Conservation (phyloP, 2,888 invertebrate genomes). For the Aromia moschata region DNA sequence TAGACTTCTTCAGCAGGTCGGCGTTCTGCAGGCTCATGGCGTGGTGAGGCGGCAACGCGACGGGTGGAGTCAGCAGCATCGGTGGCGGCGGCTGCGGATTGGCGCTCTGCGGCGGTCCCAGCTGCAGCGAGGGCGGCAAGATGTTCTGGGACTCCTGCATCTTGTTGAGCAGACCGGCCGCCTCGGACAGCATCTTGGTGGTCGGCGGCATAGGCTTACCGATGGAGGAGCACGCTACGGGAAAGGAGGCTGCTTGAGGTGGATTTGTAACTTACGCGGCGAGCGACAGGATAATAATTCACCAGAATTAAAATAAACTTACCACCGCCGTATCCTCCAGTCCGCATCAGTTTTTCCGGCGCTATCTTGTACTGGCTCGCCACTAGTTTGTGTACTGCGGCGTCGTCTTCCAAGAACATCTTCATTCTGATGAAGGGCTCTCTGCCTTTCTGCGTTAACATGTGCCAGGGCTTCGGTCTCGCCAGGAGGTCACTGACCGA, state of each 20-base stretch:
- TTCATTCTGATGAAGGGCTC: constrained; percentile 98
- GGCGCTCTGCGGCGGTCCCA: constrained; percentile 61
- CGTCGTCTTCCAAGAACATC: constrained; percentile 96
- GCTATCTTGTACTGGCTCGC: constrained; percentile 98
- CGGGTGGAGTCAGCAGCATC: constrained; percentile 79
- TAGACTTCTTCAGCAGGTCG: constrained; percentile 67
- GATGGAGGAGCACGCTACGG: constrained; percentile 58
- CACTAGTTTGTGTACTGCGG: constrained; percentile 93
- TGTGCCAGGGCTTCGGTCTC: constrained; percentile 98
- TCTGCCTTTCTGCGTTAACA: constrained; percentile 96
- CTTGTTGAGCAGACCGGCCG: constrained; percentile 72
- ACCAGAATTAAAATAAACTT: constrained; percentile 64
- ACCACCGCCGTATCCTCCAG: constrained; percentile 91
- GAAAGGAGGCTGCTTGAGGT: constrained; percentile 48
- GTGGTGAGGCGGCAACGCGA: constrained; percentile 80
- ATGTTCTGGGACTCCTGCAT: constrained; percentile 75
- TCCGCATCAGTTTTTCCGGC: constrained; percentile 96
- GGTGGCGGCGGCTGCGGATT: constrained; percentile 64
- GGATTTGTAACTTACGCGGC: too few relatives aligned
- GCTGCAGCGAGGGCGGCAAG: constrained; percentile 66
- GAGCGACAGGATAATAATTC: too few relatives aligned
- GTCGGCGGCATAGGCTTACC: constrained; percentile 82
- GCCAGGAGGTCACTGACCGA: constrained; percentile 97
- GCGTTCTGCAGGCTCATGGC: constrained; percentile 72
- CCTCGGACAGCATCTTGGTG: constrained; percentile 80